Percentiles rank a stretch among this genome's conserved stretches.
Conservation (phyloP, 30 jellyfish, hydroid and myxozoan genomes). For the Aurelia aurita complex sp. Pacific region DNA sequence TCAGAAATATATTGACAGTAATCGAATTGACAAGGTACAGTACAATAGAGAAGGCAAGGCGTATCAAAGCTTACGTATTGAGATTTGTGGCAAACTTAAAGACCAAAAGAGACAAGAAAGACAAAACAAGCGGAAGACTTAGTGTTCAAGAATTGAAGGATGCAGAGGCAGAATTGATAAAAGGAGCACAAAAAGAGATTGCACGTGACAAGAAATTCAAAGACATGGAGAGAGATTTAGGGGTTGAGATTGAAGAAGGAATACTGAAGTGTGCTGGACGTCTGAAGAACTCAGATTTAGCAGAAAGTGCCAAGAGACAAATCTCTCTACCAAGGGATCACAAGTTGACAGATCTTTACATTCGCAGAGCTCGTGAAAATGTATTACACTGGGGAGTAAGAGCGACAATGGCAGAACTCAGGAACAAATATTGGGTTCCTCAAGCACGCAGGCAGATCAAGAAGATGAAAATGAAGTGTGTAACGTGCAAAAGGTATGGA, state of each 20-base stretch:
- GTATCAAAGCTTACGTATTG: conserved; percentile 3
- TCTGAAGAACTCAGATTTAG: conserved; percentile 5
- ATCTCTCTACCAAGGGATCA: conserved; percentile 22
- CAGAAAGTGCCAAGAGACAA: not conserved
- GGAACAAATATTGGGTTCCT: conserved; percentile 53
- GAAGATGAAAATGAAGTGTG: conserved; percentile 13
- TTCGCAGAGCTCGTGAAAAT: conserved; percentile 8
- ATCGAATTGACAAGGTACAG: not conserved
- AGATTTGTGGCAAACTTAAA: not conserved
- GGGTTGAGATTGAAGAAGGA: not conserved
- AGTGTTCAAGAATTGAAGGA: conserved; percentile 2
- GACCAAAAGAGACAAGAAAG: too few species aligned
- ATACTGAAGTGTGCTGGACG: not conserved
- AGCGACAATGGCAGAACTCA: conserved; percentile 36
- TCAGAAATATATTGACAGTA: not conserved
- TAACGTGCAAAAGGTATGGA: conserved; percentile 8
- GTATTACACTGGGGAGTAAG: conserved; percentile 19
- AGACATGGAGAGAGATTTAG: not conserved
- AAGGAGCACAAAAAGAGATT: not conserved
- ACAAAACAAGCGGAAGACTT: not conserved
- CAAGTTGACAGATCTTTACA: conserved; percentile 12
- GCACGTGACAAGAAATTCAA: conserved; percentile 3
- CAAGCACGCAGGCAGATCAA: conserved; percentile 40
- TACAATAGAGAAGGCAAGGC: not conserved
- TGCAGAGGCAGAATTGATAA: conserved; percentile 20